Conservation (phyloP, 2,113 vertebrate genomes). For the Ctenomys sociabilis region DNA sequence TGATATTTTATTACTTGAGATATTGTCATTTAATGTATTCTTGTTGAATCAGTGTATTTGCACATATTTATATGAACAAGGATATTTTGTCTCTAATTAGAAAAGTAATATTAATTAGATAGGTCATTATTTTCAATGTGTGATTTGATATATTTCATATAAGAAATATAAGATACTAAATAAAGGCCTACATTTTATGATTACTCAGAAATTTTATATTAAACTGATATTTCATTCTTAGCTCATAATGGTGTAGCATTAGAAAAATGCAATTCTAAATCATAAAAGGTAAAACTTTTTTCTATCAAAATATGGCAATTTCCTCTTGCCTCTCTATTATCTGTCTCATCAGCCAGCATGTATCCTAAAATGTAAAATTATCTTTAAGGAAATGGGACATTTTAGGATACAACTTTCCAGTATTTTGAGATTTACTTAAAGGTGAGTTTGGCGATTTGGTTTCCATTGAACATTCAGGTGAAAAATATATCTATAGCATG, state of each 20-base stretch:
- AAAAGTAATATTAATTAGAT: slow-evolving; percentile 54
- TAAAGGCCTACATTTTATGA: slow-evolving; percentile 42
- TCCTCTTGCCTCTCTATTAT: background rate
- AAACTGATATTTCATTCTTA: background rate
- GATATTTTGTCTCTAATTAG: slow-evolving; percentile 49
- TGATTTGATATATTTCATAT: slow-evolving; percentile 14
- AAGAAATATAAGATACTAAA: background rate
- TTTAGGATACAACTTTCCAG: background rate
- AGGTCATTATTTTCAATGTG: slow-evolving; percentile 49
- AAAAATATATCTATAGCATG: slow-evolving; percentile 27
- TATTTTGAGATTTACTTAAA: slow-evolving; percentile 53
- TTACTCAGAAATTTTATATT: slow-evolving; percentile 33
- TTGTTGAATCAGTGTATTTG: slow-evolving; percentile 32
- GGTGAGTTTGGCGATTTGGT: background rate
- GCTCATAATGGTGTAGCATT: background rate
- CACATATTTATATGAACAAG: slow-evolving; percentile 11
- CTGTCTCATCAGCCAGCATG: background rate
- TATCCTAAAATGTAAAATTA: background rate
- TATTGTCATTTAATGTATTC: slow-evolving; percentile 33
- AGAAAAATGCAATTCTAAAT: slow-evolving; percentile 48
- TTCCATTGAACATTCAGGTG: slow-evolving; percentile 2
- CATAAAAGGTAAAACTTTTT: background rate
- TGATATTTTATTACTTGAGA: slow-evolving; percentile 26
- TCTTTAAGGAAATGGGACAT: background rate
- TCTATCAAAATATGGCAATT: background rate